Conservation (phyloP, 2,797 vertebrate genomes). For the Hydrophis major region DNA sequence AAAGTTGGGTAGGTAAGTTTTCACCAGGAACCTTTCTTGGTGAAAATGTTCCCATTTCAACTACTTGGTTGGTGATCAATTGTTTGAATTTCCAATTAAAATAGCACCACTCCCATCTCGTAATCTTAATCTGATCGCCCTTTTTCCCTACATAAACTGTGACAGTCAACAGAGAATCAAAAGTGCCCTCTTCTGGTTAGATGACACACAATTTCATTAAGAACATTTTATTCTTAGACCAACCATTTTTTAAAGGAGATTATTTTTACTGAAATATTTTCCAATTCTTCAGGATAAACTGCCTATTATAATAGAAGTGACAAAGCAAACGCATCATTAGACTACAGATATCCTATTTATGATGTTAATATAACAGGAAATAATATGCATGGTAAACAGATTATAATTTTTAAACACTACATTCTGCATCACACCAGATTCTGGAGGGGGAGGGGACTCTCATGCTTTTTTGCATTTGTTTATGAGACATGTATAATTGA, state of each 20-base stretch:
- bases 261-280: not conserved
- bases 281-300: not conserved
- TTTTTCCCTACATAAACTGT: not conserved
- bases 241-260: not conserved
- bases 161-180: conserved; percentile 6
- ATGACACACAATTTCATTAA: not conserved
- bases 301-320: not conserved
- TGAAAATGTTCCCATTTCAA: not conserved
- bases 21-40: conserved; percentile 24
- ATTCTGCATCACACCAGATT: not conserved
- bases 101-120: not conserved
- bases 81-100: conserved; percentile 26
- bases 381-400: not conserved
- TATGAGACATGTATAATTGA: too few species aligned
- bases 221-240: not conserved
- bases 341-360: not conserved
- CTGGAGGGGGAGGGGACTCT: not conserved
- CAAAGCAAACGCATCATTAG: not conserved
- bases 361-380: not conserved
- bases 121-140: not conserved
- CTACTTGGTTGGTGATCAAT: conserved; percentile 20
- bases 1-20: not conserved
- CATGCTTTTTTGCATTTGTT: not conserved
- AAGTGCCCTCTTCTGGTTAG: conserved; percentile 56
- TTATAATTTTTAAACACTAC: not conserved